A percentile compares a stretch with the other conserved stretches of the same genome.
Evolutionary conservation across 2,113 vertebrate genomes (phyloP).

Genomic region (Isurus oxyrinchus): DNA sequence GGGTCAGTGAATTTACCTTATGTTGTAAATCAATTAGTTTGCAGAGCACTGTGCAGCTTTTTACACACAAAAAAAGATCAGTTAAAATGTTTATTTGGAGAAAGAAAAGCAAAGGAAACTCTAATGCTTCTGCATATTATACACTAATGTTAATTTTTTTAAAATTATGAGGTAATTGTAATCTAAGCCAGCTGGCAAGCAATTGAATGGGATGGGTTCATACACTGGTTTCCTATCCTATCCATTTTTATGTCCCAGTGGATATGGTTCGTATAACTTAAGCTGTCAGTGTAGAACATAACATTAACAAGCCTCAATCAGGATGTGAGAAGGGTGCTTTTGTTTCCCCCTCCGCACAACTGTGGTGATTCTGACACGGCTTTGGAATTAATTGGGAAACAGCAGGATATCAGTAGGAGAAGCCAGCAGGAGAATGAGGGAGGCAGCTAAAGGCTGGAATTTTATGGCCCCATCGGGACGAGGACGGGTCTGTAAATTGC

Average conservation of each 20-base stretch:
- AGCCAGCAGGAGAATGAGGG: neutral
- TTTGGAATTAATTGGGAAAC: neutral
- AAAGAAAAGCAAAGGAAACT: neutral
- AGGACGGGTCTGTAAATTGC: too few species aligned
- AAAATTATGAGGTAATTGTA: too few species aligned
- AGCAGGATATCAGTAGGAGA: neutral
- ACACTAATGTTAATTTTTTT: neutral
- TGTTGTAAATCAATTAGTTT: neutral
- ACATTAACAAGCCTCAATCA: neutral
- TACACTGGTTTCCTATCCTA: neutral
- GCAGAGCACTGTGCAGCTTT: neutral
- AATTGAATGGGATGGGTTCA: neutral
- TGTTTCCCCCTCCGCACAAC: neutral
- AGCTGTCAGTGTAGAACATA: neutral
- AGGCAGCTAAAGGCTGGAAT: neutral
- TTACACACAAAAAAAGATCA: neutral
- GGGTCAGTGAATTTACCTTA: neutral
- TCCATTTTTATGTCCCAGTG: neutral
- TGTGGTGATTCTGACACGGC: neutral
- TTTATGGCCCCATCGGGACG: too few species aligned
- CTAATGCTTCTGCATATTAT: neutral
- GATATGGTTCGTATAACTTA: neutral
- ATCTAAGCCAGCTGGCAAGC: neutral
- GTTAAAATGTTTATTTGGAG: neutral
- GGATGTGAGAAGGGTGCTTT: neutral